Percentiles rank a stretch among this genome's conserved stretches.
Conservation (phyloP, 35 echinoderm and acorn worm genomes). For the Apostichopus californicus region DNA sequence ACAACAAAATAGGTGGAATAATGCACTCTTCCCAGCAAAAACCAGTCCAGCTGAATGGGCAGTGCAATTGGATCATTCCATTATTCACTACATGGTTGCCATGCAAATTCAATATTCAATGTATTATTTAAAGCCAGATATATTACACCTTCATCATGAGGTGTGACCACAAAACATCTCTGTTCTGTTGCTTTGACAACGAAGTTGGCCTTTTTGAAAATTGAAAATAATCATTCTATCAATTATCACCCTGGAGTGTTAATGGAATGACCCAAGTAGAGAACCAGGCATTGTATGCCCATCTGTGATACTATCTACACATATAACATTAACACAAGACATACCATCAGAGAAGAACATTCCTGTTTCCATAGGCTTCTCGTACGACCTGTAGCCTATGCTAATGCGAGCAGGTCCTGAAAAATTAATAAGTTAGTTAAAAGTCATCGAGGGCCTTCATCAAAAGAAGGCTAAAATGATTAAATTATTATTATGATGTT, state of each 20-base stretch:
- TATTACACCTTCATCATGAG: too few species aligned
- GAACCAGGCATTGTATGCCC: background rate
- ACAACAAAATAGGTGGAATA: background rate
- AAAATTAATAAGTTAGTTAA: constrained; percentile 16
- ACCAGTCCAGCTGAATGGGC: too few species aligned
- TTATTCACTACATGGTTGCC: background rate
- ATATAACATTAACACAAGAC: constrained; percentile 3
- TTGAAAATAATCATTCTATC: too few species aligned
- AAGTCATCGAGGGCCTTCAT: background rate
- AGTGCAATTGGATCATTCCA: background rate
- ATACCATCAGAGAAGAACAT: constrained; percentile 94
- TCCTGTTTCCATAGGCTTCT: constrained; percentile 70
- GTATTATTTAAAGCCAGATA: too few species aligned
- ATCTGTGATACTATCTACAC: background rate
- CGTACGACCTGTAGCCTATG: constrained; percentile 44
- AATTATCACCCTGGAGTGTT: background rate
- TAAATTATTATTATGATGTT: too few species aligned
- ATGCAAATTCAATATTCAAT: background rate
- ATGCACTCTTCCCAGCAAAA: too few species aligned
- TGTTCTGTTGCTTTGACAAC: too few species aligned
- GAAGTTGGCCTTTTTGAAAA: too few species aligned
- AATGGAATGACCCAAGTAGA: constrained; percentile 6
- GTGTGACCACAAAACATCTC: too few species aligned
- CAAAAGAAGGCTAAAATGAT: too few species aligned
- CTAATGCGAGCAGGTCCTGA: constrained; percentile 77